phyloP scores from a whole-genome alignment of 2,888 invertebrate species.

The Apoda limacodes region DNA sequence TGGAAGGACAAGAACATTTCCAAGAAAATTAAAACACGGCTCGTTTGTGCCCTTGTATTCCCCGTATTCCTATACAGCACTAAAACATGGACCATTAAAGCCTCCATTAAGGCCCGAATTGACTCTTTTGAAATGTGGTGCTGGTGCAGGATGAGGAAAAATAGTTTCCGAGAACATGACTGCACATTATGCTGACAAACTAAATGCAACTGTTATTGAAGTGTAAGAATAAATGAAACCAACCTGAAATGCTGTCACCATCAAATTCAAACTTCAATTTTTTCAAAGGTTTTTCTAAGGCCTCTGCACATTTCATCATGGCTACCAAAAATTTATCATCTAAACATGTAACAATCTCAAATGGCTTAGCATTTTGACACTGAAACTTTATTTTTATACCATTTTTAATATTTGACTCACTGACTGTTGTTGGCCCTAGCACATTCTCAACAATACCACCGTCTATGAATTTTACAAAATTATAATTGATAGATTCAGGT shows the following conservation, averaged over 20 bases:
- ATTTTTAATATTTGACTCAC: conserved; percentile 9
- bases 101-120: too few relatives aligned
- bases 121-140: too few relatives aligned
- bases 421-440: conserved; percentile 22
- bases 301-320: conserved; percentile 58
- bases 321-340: conserved; percentile 42
- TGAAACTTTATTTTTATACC: conserved; percentile 56
- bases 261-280: conserved; percentile 64
- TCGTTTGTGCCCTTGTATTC: too few relatives aligned
- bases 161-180: too few relatives aligned
- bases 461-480: conserved; percentile 53
- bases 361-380: conserved; percentile 44
- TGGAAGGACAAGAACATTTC: too few relatives aligned
- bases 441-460: conserved; percentile 46
- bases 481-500: conserved; percentile 49
- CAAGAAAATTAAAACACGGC: too few relatives aligned
- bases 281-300: conserved; percentile 40
- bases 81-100: too few relatives aligned
- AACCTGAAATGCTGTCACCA: conserved; percentile 55
- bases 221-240: conserved; percentile 8
- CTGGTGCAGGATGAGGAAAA: too few relatives aligned
- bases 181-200: too few relatives aligned
- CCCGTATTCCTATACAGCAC: too few relatives aligned
- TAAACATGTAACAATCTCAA: conserved; percentile 29
- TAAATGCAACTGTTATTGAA: neutral